Evolutionary conservation across 2,797 vertebrate species (phyloP), one percentile per base, ranked within the genome.

Genomic region (Hapalemur alaotrensis): DNA sequence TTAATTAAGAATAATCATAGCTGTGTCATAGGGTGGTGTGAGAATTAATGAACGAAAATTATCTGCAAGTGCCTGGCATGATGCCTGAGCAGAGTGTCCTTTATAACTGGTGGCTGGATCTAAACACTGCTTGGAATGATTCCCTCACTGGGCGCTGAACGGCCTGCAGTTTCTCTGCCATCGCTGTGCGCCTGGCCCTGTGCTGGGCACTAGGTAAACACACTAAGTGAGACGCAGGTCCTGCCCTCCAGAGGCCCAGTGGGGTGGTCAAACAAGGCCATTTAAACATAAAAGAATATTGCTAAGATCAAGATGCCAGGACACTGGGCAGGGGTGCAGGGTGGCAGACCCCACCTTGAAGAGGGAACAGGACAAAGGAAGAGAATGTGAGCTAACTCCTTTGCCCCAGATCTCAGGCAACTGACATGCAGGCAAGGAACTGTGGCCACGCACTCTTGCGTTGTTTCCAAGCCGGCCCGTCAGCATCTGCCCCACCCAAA

Each of bases 111-210:
- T 22, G 30, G 30, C 20, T 12, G 5, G 30, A n/a, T 41, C 30
- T 20, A 35, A 8, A n/a, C 14, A 15, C 43, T 11, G 13, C 8
- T 4, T 4, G 0, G 75, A 83, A n/a, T 6, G 25, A 32, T 43
- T 17, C 20, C n/a, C 32, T 89, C 25, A 6, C 18, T 25, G 10
- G 43, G 10, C 4, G 6, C 14, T 3, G 0, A 50, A 18, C 32
- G 3, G 43, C 8, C 0, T 4, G 7, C 0, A 1, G 15, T 15
- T 22, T n/a, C 11, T 14, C 43, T 30, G 1, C 14, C 8, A 4
- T 30, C n/a, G 89, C 23, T 38, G 46, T 76, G 6, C 4, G 46
- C 35, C 17, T 3, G 22, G 8, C 35, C 22, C 1, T 2, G 35
- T 46, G 25, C 10, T 59, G 35, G 54, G 17, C 35, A 48, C 35